Evolutionary conservation across 2,113 vertebrate species (phyloP).

Genomic region (Lagopus muta): DNA sequence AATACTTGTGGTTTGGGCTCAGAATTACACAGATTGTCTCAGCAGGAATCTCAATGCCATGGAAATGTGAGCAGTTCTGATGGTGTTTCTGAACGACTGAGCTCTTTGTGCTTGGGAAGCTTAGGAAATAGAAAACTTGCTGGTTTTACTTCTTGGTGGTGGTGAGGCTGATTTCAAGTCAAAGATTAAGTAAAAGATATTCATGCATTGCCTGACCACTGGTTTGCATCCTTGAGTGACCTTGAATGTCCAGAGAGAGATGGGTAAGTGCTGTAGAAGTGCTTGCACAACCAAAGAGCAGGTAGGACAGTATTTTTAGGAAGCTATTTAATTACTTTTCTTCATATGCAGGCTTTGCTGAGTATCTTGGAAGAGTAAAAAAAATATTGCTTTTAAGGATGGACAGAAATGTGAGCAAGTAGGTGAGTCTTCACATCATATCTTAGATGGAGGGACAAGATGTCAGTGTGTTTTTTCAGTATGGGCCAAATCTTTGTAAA

Average conservation of each 20-base stretch:
- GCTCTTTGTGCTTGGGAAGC: not conserved
- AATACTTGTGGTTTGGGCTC: not conserved
- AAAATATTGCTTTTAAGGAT: not conserved
- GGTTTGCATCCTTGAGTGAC: not conserved
- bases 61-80: not conserved
- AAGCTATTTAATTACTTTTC: not conserved
- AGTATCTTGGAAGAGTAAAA: not conserved
- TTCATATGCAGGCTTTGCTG: not conserved
- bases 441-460: not conserved
- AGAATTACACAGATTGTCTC: not conserved
- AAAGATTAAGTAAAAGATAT: accelerated
- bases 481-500: not conserved
- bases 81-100: not conserved
- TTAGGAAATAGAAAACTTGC: not conserved
- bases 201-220: not conserved
- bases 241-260: not conserved
- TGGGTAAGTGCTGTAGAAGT: not conserved
- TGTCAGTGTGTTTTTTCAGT: not conserved
- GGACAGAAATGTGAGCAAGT: not conserved
- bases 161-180: not conserved
- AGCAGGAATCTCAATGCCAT: not conserved
- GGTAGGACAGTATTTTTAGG: not conserved
- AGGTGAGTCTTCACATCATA: not conserved
- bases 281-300: not conserved
- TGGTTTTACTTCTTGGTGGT: not conserved